Percentiles rank a stretch among this genome's conserved stretches.
Evolutionary conservation across 2,113 vertebrate species (phyloP).

Genomic region (Perca flavescens): DNA sequence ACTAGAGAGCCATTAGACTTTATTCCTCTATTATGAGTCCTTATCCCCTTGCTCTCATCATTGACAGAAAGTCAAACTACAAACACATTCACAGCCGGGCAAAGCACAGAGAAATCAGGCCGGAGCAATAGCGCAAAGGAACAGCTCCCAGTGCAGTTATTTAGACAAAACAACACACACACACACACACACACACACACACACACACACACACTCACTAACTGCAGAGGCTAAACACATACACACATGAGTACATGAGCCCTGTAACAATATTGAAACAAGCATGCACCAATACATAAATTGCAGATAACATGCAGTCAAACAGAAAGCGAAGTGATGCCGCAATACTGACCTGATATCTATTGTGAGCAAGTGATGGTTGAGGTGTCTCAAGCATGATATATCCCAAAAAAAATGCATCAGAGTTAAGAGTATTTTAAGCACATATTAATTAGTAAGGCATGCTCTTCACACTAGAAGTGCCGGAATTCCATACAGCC

Average conservation of each 20-base stretch:
- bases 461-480: no score
- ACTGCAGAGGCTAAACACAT: background rate
- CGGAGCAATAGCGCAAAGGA: background rate
- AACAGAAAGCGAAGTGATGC: background rate
- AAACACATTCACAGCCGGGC: constrained; percentile 26
- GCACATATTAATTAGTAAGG: background rate
- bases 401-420: background rate
- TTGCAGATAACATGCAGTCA: background rate
- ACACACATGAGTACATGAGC: no score
- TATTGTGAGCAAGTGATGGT: background rate
- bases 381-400: background rate
- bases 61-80: constrained; percentile 47
- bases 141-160: constrained; percentile 27
- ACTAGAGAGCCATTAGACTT: constrained; percentile 59
- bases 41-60: constrained; percentile 50
- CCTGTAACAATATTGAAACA: background rate
- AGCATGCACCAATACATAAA: background rate
- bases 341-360: background rate
- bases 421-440: background rate
- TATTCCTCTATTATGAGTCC: constrained; percentile 68
- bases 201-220: no score
- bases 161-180: constrained; percentile 25
- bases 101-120: constrained; percentile 29
- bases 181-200: background rate
- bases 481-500: no score